Conservation (phyloP, 2,113 vertebrate species). For the Bostrychus sinensis region DNA sequence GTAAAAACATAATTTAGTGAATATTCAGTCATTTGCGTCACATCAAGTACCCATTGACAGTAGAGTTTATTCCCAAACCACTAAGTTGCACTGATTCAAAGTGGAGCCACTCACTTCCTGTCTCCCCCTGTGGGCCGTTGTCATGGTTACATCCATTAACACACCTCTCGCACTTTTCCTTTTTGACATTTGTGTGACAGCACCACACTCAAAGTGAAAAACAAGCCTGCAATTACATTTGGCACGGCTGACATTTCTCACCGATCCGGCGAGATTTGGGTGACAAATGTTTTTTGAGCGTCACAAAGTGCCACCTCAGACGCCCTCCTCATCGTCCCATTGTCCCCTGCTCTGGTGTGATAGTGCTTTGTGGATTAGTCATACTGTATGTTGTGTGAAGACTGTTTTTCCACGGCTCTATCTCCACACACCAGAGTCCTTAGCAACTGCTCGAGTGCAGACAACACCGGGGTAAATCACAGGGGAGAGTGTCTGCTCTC, state of each 20-base stretch:
- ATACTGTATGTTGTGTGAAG: constrained; percentile 10
- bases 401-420: constrained; percentile 13
- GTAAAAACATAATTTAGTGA: too few relatives aligned
- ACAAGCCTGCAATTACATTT: constrained; percentile 20
- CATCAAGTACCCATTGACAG: background rate
- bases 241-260: background rate
- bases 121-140: constrained; percentile 56
- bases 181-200: constrained; percentile 12
- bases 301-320: constrained; percentile 20
- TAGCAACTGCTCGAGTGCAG: constrained; percentile 51
- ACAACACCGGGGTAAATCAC: constrained; percentile 14
- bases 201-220: constrained; percentile 9
- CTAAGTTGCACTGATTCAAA: constrained; percentile 27
- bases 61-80: constrained; percentile 23
- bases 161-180: constrained; percentile 35
- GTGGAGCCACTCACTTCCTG: constrained; percentile 46
- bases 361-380: constrained; percentile 21
- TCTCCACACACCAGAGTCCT: constrained; percentile 20
- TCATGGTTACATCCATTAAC: constrained; percentile 67
- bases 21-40: background rate
- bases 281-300: background rate
- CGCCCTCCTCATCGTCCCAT: constrained; percentile 10
- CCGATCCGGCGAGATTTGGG: background rate
- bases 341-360: constrained; percentile 6
- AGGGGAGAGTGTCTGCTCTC: background rate